Evolutionary conservation across 2,888 invertebrate species (phyloP).

Genomic region (Marasmarcha lunaedactyla): DNA sequence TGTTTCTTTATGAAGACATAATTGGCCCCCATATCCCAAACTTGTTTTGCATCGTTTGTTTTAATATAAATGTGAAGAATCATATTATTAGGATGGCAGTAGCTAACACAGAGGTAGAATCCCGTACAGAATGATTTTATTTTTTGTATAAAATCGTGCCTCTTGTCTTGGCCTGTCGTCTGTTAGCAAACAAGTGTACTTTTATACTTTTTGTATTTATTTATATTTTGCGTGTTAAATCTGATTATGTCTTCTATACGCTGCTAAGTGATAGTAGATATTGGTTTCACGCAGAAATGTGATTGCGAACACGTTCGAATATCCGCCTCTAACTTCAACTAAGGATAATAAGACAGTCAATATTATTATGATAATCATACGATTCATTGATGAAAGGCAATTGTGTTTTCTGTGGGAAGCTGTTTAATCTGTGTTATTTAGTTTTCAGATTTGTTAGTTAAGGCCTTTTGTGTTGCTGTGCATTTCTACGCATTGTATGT

Average conservation of each 20-base stretch:
- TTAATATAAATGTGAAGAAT: slow-evolving; percentile 48
- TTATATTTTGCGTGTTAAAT: slow-evolving; percentile 26
- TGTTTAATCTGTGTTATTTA: slow-evolving; percentile 65
- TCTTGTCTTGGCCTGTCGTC: slow-evolving; percentile 70
- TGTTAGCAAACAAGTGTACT: slow-evolving; percentile 53
- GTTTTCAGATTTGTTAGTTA: slow-evolving; percentile 54
- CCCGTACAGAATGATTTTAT: slow-evolving; percentile 66
- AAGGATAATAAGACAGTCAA: neutral
- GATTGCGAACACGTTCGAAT: slow-evolving; percentile 16
- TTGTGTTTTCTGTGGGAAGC: slow-evolving; percentile 51
- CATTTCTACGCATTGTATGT: slow-evolving; percentile 72
- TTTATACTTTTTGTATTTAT: slow-evolving; percentile 47
- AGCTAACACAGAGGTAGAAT: slow-evolving; percentile 61
- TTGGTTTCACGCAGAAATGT: slow-evolving; percentile 50
- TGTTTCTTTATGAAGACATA: slow-evolving; percentile 63
- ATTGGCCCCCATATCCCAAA: slow-evolving; percentile 38
- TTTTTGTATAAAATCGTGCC: slow-evolving; percentile 68
- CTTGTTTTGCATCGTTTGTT: slow-evolving; percentile 11
- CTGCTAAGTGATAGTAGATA: slow-evolving; percentile 44
- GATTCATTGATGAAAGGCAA: slow-evolving; percentile 18
- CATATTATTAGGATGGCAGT: slow-evolving; percentile 63
- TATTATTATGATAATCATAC: slow-evolving; percentile 13
- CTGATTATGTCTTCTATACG: slow-evolving; percentile 63
- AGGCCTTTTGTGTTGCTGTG: slow-evolving; percentile 67
- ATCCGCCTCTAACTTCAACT: neutral